Conservation (phyloP, 2,888 invertebrate genomes). For the Platynereis dumerilii region DNA sequence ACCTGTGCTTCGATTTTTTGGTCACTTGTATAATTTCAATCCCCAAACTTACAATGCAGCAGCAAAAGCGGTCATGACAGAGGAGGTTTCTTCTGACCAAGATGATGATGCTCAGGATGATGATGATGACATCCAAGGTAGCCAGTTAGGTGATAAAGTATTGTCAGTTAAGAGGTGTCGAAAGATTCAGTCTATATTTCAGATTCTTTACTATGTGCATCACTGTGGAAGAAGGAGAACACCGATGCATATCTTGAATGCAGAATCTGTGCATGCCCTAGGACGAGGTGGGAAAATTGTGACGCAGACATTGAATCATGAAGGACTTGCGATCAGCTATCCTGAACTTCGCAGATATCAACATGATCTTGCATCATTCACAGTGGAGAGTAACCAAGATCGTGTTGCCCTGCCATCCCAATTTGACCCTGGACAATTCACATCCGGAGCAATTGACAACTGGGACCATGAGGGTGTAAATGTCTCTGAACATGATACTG, state of each 20-base stretch:
- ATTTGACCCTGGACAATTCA: conserved; percentile 18
- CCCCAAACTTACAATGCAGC: conserved; percentile 15
- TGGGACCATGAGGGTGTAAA: conserved; percentile 14
- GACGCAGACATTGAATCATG: conserved; percentile 6
- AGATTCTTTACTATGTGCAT: too few relatives aligned
- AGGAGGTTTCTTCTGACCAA: too few relatives aligned
- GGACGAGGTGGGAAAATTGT: conserved; percentile 20
- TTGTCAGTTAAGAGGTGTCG: too few relatives aligned
- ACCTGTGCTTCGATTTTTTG: conserved; percentile 7
- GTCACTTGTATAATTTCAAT: conserved; percentile 17
- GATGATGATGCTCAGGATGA: conserved; percentile 1
- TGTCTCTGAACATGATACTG: conserved; percentile 19
- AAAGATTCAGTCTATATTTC: not conserved
- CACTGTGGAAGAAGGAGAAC: conserved; percentile 3
- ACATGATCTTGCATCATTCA: too few relatives aligned
- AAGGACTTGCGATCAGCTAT: conserved; percentile 15
- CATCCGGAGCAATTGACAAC: conserved; percentile 15
- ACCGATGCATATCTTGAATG: conserved; percentile 12
- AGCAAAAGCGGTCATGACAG: conserved; percentile 16
- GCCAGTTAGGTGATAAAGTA: too few relatives aligned
- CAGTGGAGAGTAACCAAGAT: too few relatives aligned
- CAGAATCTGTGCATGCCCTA: conserved; percentile 8
- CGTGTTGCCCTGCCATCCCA: not conserved
- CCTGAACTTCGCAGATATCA: too few relatives aligned
- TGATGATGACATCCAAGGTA: not conserved